Base-by-base conservation (phyloP, 2,888 invertebrate genomes). In the Callyntrura sp. region DNA sequence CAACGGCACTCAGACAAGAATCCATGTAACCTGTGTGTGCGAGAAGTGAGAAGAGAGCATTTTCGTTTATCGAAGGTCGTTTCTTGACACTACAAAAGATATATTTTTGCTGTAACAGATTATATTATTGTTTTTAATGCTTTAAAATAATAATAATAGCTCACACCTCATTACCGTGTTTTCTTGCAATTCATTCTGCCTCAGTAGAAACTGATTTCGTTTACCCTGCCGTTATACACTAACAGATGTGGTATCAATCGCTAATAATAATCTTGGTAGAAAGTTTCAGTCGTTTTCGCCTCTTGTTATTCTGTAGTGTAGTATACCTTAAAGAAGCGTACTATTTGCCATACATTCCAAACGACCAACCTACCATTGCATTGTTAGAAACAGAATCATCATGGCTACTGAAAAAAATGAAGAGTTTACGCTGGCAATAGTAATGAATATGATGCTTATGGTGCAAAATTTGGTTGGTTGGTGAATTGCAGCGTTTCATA, bases 11-110 rank as follows among this genome's bases (percentile, higher is more conserved):
- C 43, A n/a, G n/a, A n/a, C 35, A 25, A 35, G n/a, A 43, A 48
- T 4, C 25, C 48, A 76, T 48, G 20, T 25, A 43, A 51, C 76
- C 45, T 14, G 2, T 35, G 2, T 35, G n/a, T n/a, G n/a, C n/a
- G n/a, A n/a, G n/a, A n/a, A n/a, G n/a, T 45, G 70, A 73, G 45
- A 48, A 35, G 17, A 14, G 25, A 78, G 78, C n/a, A 17, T 57
- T 51, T 78, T 78, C 28, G 57, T 23, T 48, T 17, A 0, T 45
- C 57, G 79, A 79, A 79, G 79, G 79, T 43, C 79, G 79, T 79
- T 79, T 79, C 79, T 79, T 79, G 79, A 79, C 79, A 79, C 79
- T 79, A 57, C 79, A 73, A 4, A 78, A 6, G 2, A 78, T 12
- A 14, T 25, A 55, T 9, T 51, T 78, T 73, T 2, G 20, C 17